phyloP scores from a whole-genome alignment of 2,797 vertebrate genomes.

The Diplodus sargus region DNA sequence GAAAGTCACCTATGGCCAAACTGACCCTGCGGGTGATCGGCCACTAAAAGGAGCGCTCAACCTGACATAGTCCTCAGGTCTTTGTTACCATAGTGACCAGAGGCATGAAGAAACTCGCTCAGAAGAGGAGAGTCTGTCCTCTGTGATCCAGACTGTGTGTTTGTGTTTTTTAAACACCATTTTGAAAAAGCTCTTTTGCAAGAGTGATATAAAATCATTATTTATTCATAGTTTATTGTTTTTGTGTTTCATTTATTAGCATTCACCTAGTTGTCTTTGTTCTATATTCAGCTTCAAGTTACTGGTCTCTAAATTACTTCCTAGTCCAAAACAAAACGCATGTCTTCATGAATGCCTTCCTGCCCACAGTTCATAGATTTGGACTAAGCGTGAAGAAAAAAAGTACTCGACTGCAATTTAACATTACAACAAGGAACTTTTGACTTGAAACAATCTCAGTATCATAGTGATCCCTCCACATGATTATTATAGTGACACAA shows the following conservation, averaged over 20 bases:
- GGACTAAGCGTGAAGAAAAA: neutral
- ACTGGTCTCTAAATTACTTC: no score
- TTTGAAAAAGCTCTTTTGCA: conserved; percentile 3
- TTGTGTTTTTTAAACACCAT: neutral
- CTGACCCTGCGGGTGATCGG: conserved; percentile 56
- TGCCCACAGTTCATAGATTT: neutral
- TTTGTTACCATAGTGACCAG: conserved; percentile 49
- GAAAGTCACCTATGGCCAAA: neutral
- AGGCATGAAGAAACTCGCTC: conserved; percentile 4
- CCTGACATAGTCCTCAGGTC: neutral
- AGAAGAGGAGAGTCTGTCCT: no score
- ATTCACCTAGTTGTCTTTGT: no score
- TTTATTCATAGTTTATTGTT: neutral
- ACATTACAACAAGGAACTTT: neutral
- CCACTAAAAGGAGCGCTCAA: conserved; percentile 61
- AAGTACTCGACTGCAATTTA: neutral
- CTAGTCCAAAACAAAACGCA: neutral
- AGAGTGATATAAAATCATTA: neutral
- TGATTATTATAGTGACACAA: no score
- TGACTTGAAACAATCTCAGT: no score
- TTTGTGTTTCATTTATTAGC: no score
- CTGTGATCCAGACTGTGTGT: neutral
- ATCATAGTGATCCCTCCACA: no score
- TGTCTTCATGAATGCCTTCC: neutral
- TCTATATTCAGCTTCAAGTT: no score